Percentiles rank a stretch among this genome's conserved stretches.
Evolutionary conservation across 2,888 invertebrate genomes (phyloP).

Genomic region (Nesidiocoris tenuis): DNA sequence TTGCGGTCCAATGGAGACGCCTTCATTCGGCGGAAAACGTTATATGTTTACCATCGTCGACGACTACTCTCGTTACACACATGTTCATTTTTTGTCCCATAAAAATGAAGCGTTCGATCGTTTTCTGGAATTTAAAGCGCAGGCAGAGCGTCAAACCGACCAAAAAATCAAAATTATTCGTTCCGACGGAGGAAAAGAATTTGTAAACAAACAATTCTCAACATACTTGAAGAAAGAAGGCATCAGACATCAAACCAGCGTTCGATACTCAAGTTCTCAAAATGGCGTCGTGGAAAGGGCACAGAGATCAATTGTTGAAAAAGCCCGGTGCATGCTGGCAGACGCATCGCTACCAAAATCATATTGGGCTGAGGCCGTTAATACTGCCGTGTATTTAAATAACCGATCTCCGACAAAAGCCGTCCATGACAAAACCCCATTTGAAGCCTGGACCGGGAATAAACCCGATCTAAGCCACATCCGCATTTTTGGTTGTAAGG

Average conservation of each 20-base stretch:
- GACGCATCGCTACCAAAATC: conserved; percentile 8
- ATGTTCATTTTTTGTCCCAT: neutral
- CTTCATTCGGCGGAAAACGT: neutral
- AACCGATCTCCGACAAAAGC: conserved; percentile 29
- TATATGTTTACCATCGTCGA: conserved; percentile 24
- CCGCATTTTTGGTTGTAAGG: conserved; percentile 28
- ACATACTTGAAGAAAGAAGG: conserved; percentile 25
- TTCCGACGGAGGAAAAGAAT: conserved; percentile 29
- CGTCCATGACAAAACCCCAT: conserved; percentile 19
- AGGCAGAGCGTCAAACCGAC: conserved; percentile 2
- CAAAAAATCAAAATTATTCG: conserved; percentile 21
- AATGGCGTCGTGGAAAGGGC: conserved; percentile 46
- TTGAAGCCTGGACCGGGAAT: conserved; percentile 27
- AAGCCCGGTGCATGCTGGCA: conserved; percentile 5
- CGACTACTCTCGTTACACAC: conserved; percentile 16
- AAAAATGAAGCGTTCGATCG: neutral
- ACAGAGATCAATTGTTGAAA: conserved; percentile 21
- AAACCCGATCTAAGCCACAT: conserved; percentile 25
- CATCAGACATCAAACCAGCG: conserved; percentile 44
- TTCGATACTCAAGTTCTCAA: conserved; percentile 43
- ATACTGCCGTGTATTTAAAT: conserved; percentile 4
- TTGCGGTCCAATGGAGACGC: conserved; percentile 19
- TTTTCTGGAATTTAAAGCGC: neutral
- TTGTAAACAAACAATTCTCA: neutral
- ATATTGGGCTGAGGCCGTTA: conserved; percentile 36